Base-by-base conservation (phyloP, 1,140 invertebrate genomes). In the Zophobas atratus region DNA sequence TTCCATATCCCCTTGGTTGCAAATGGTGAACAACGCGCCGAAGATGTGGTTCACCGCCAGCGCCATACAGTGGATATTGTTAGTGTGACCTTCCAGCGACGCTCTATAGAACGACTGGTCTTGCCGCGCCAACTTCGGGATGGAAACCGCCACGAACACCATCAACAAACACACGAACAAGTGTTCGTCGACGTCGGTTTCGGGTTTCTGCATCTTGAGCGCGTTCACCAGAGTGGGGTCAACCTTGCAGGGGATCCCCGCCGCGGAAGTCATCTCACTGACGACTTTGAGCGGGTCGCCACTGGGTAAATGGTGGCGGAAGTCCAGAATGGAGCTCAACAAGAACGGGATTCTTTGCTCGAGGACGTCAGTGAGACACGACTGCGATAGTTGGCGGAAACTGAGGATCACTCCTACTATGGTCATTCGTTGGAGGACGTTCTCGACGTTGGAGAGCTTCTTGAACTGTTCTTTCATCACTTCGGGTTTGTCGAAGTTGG, bases 381-480 rank as follows among this genome's bases (percentile, higher is more conserved):
- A 94, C 85, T 99, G 98, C 0, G 97, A 92, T 5, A 99, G 89
- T 86, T 97, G 94, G 39, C 97, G 90, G 87, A 99, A 99, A 81
- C 97, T 96, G 79, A 99, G 88, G 78, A 99, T 98, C 0, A 99
- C 98, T 1, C 98, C 98, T 83, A 99, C 96, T 79, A 99, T 99
- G 6, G 97, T 99, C 92, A 99, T 98, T 78, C 98, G 90, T 85
- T 98, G 96, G 5, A 99, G 87, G 33, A 99, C 95, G 84, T 96
- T 98, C 81, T 99, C 97, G 0, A 97, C 96, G 85, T 96, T 92
- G 78, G 95, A 94, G 36, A 99, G 86, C 82, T 93, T 94, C 85
- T 96, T 97, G 79, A 97, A 97, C 75, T 99, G 93, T 81, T 99
- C 98, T 85, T 97, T 97, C 98, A 99, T 99, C n/a, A 96, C 93